A percentile compares a stretch with the other conserved stretches of the same genome.
Evolutionary conservation across 2,888 invertebrate species (phyloP).

Genomic region (Dysmachus trigonus): DNA sequence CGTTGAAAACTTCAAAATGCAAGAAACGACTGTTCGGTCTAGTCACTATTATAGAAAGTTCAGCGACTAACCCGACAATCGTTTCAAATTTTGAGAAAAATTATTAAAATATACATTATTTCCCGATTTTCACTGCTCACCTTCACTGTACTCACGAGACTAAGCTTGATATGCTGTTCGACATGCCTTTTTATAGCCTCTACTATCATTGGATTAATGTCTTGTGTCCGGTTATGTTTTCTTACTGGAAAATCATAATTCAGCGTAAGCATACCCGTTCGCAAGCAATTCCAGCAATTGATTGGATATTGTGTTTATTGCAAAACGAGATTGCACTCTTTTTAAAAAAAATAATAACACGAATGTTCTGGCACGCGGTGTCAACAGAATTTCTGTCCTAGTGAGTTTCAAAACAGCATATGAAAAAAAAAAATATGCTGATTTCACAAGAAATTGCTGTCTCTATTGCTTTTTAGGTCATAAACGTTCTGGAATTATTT

Average conservation of each 20-base stretch:
- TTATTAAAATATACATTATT: neutral
- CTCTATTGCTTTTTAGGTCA: neutral
- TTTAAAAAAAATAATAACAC: constrained; percentile 24
- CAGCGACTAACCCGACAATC: constrained; percentile 50
- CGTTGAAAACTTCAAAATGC: constrained; percentile 53
- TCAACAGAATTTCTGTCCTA: constrained; percentile 4
- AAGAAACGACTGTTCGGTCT: constrained; percentile 51
- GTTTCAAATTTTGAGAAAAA: constrained; percentile 45
- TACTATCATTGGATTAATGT: neutral
- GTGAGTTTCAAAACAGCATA: constrained; percentile 6
- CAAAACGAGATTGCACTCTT: neutral
- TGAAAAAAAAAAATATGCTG: neutral
- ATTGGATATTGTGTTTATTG: constrained; percentile 13
- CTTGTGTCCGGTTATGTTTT: neutral
- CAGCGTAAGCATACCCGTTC: neutral
- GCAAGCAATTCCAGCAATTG: neutral
- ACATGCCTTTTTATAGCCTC: neutral
- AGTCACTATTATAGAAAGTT: neutral
- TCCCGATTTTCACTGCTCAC: neutral
- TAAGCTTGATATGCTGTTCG: neutral
- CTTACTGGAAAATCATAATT: constrained; percentile 20
- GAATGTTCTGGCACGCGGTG: neutral
- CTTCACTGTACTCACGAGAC: neutral
- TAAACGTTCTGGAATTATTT: neutral
- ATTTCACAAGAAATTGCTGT: neutral